Base-by-base conservation (phyloP, 2,797 vertebrate species). In the Rhabdophis nuchalis region DNA sequence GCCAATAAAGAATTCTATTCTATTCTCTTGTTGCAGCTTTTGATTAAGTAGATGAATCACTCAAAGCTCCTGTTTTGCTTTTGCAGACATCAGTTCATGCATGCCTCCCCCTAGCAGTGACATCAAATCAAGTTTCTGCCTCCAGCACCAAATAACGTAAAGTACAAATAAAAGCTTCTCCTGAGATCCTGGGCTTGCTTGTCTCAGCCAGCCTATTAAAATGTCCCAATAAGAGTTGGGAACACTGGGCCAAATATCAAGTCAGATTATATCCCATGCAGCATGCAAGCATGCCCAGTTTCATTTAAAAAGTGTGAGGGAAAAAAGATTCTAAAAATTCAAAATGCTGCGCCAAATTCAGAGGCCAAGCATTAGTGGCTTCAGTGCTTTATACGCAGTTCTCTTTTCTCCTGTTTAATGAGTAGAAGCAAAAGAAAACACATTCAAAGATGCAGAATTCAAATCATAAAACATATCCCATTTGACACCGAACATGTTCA, bases 1-100 rank as follows among this genome's bases (percentile, higher is more conserved):
- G 60, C 60, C 60, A 61, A 61, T 61, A 61, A 61, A 61, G 60
- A 61, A 61, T 61, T 61, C 27, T 60, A 58, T 58, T 25, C 57
- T 60, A 61, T 61, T 61, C 27, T 61, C 27, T 61, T 61, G 25
- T 12, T 61, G 6, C 13, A 87, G 36, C 57, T 20, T 13, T 3
- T 0, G 32, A 82, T 93, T 16, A 86, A 72, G 86, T 57, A 27
- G 0, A 87, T 92, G 91, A 92, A 85, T 92, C 57, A 92, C 50
- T 89, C 61, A 68, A 87, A 92, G 36, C 2, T 5, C 0, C 52
- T 64, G 20, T 68, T 72, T 61, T 46, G 58, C 68, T 58, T 60
- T 89, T 89, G 58, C 77, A 86, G 56, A 68, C 52, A 68, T 89
- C 60, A 89, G 18, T 53, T 77, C 88, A 46, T 60, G 46, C 50